Conservation (phyloP, 2,888 invertebrate genomes). For the Drosophila meridionalis region DNA sequence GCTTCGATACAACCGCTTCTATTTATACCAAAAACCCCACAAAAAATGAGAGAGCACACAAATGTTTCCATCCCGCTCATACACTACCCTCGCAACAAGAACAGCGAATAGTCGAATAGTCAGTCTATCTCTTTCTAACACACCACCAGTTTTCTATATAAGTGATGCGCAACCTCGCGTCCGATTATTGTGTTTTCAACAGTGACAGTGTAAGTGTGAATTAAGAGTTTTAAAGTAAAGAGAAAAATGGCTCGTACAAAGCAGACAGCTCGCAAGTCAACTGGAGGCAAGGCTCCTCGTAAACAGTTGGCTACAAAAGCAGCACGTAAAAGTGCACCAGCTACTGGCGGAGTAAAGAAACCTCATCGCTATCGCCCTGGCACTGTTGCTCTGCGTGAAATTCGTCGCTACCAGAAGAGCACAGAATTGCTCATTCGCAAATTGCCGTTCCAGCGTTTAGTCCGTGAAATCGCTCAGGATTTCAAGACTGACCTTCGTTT, state of each 20-base stretch:
- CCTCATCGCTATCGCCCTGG: background rate
- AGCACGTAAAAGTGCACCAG: too few species aligned
- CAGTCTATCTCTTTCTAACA: background rate
- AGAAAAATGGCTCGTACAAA: conserved; percentile 7
- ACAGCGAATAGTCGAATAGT: conserved; percentile 1
- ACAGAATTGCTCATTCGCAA: conserved; percentile 10
- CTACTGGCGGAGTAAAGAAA: too few species aligned
- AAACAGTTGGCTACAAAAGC: too few species aligned
- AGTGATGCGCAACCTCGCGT: background rate
- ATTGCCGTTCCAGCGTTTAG: conserved; percentile 20
- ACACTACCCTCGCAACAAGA: conserved; percentile 14
- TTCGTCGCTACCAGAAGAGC: conserved; percentile 6
- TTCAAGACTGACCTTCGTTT: conserved; percentile 24
- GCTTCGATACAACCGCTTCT: background rate
- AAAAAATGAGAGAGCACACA: conserved; percentile 1
- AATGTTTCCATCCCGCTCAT: background rate
- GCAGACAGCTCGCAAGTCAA: conserved; percentile 5
- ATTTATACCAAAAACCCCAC: conserved; percentile 5
- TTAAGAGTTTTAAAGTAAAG: conserved; percentile 1
- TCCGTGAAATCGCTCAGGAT: conserved; percentile 19
- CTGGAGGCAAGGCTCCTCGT: conserved; percentile 11
- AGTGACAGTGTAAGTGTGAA: conserved; percentile 13
- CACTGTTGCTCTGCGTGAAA: conserved; percentile 4
- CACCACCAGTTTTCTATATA: conserved; percentile 18
- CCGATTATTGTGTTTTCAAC: conserved; percentile 11